Evolutionary conservation across 2,797 vertebrate species (phyloP).

Genomic region (Oreochromis mossambicus): DNA sequence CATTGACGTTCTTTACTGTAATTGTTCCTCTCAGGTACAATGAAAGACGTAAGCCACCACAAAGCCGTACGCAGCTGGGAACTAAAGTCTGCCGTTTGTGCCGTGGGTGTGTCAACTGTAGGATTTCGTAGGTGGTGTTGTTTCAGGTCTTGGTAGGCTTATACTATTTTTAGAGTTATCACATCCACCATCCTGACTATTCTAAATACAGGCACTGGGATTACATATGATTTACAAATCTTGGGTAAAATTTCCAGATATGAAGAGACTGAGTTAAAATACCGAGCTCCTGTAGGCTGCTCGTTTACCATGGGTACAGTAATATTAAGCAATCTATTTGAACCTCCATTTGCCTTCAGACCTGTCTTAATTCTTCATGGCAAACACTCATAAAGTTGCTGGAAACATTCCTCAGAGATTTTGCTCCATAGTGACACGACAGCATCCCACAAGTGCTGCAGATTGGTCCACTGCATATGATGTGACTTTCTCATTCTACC

Average conservation of each 20-base stretch:
- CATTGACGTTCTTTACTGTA: conserved; percentile 14
- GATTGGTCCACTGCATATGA: neutral
- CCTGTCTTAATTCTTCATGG: neutral
- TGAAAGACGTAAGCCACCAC: conserved; percentile 28
- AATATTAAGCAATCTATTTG: neutral
- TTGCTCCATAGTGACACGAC: neutral
- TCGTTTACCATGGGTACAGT: neutral
- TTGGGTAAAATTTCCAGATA: neutral
- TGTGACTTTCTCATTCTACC: neutral
- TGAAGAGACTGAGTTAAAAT: neutral
- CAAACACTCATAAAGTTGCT: neutral
- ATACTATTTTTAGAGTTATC: conserved; percentile 41
- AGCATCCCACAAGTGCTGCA: neutral
- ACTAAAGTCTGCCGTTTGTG: conserved; percentile 42
- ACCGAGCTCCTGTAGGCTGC: neutral
- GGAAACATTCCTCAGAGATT: neutral
- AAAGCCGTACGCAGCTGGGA: conserved; percentile 29
- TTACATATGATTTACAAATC: neutral
- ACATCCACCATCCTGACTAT: conserved; percentile 14
- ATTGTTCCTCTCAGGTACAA: conserved; percentile 39
- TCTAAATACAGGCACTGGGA: neutral
- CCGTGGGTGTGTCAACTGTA: conserved; percentile 60
- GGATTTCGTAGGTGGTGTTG: conserved; percentile 36
- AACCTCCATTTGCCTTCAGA: neutral
- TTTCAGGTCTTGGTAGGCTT: conserved; percentile 30